phyloP scores from a whole-genome alignment of 1,140 invertebrate species.

The Trichogramma pretiosum region DNA sequence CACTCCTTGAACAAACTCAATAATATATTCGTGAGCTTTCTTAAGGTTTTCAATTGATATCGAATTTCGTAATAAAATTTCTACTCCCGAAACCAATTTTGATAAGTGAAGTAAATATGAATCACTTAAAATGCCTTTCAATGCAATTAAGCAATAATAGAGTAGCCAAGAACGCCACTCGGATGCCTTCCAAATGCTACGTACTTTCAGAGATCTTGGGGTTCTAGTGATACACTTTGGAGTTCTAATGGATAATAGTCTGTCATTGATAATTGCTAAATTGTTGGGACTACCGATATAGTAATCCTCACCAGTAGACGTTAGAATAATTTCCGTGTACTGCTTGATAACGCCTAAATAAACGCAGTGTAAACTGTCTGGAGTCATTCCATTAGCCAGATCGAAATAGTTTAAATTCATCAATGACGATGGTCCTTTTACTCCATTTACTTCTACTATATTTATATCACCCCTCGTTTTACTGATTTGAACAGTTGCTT shows the following conservation, averaged over 20 bases:
- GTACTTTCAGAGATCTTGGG: constrained; percentile 13
- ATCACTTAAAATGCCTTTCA: constrained; percentile 15
- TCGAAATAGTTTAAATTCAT: constrained; percentile 9
- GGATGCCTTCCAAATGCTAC: constrained; percentile 19
- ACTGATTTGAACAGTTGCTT: background rate
- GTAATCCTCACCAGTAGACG: constrained; percentile 1
- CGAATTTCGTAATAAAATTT: constrained; percentile 8
- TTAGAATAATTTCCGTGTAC: constrained; percentile 17
- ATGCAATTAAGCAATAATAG: constrained; percentile 19
- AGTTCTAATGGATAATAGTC: constrained; percentile 8
- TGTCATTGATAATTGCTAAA: constrained; percentile 11
- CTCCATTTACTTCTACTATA: background rate
- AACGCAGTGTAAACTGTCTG: constrained; percentile 19
- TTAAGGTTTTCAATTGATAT: constrained; percentile 8
- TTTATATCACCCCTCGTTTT: background rate
- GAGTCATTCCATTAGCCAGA: constrained; percentile 14
- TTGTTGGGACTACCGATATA: constrained; percentile 18
- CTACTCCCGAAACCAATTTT: constrained; percentile 8
- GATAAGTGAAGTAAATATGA: constrained; percentile 19
- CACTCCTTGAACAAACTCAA: constrained; percentile 1
- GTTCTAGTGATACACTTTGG: constrained; percentile 14
- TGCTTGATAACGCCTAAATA: constrained; percentile 17
- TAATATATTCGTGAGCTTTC: background rate
- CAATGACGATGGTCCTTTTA: background rate
- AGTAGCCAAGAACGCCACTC: constrained; percentile 22